Evolutionary conservation across 2,113 vertebrate genomes (phyloP).

Genomic region (Atrichornis clamosus): DNA sequence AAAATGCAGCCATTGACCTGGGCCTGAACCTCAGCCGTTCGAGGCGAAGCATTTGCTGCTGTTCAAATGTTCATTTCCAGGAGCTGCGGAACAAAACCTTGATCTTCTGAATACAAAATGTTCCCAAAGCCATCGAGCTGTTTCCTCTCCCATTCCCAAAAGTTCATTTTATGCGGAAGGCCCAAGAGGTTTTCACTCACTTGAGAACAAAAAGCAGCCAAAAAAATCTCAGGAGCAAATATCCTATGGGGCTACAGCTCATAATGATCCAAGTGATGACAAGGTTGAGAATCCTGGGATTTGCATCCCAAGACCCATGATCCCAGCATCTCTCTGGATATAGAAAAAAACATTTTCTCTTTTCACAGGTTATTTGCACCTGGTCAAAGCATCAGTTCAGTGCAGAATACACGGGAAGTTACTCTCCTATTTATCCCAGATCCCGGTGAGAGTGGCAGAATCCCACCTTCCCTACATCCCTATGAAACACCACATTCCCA

Average conservation of each 20-base stretch:
- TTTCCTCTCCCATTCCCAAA: not conserved
- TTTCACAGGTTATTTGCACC: not conserved
- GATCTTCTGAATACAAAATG: not conserved
- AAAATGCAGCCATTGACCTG: constrained; percentile 34
- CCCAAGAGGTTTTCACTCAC: not conserved
- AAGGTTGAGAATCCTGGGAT: not conserved
- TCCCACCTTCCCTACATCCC: not conserved
- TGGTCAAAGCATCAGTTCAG: not conserved
- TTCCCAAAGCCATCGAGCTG: not conserved
- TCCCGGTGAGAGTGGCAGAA: not conserved
- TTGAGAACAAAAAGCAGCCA: not conserved
- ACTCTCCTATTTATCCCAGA: not conserved
- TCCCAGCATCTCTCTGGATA: not conserved
- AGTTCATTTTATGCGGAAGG: not conserved
- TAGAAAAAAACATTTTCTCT: not conserved
- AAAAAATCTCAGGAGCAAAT: not conserved
- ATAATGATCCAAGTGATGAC: not conserved
- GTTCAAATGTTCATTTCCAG: constrained; percentile 3
- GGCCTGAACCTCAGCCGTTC: constrained; percentile 24
- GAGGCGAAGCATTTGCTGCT: not conserved
- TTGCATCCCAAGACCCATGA: not conserved
- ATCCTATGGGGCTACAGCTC: fast-evolving
- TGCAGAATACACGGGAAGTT: not conserved
- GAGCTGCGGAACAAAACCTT: not conserved
- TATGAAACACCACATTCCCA: not conserved